Conservation (phyloP, 2,797 vertebrate genomes). For the Phrynocephalus guinanensis region DNA sequence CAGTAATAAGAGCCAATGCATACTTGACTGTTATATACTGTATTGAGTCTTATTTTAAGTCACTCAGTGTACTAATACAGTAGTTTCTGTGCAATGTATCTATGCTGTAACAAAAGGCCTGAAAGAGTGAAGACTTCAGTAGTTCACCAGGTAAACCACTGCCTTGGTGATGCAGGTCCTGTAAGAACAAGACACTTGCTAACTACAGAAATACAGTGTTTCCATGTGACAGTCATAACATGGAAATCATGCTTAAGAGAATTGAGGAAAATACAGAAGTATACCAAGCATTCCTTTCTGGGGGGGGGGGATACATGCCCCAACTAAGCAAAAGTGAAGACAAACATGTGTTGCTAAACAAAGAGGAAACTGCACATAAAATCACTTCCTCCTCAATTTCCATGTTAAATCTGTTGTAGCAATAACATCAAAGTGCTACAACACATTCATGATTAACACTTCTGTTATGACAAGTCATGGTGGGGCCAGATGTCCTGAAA, state of each 20-base stretch:
- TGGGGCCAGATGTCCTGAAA: too few species aligned
- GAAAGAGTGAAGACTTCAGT: background rate
- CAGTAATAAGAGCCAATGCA: background rate
- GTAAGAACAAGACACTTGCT: background rate
- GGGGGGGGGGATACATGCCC: too few species aligned
- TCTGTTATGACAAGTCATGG: too few species aligned
- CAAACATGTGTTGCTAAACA: background rate
- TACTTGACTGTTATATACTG: background rate
- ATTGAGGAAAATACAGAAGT: background rate
- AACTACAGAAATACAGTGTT: background rate
- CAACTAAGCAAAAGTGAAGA: background rate
- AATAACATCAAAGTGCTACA: background rate
- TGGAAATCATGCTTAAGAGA: background rate
- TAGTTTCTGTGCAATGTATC: background rate
- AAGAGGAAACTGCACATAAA: background rate
- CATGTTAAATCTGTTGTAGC: background rate
- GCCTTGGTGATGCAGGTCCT: background rate
- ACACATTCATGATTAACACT: too few species aligned
- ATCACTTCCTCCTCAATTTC: background rate
- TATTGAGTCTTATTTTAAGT: background rate
- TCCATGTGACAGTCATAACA: background rate
- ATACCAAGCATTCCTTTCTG: background rate
- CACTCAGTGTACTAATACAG: background rate
- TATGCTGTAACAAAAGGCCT: background rate
- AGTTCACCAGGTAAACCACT: background rate